These are phyloP conservation scores for Camponotus vicinus DNA, from an alignment of 1,140 invertebrate species.

Conservation along the genomic window DNA sequence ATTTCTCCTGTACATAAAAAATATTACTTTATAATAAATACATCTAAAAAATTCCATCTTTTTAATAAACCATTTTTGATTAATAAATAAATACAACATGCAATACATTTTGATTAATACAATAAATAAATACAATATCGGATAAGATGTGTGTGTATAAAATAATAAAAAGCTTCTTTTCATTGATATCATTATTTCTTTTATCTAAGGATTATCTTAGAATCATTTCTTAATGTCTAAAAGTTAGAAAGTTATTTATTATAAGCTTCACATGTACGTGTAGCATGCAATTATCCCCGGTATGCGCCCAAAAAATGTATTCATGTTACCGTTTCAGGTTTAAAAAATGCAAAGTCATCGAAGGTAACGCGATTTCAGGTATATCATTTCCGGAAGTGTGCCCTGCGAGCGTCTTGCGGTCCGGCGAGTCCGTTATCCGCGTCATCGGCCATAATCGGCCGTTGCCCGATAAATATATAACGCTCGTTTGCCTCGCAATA, in stretches of 20 bases:
- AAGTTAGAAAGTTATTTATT: neutral
- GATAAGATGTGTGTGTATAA: no score
- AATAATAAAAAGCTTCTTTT: neutral
- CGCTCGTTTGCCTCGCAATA: slow-evolving; percentile 51
- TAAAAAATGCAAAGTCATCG: slow-evolving; percentile 54
- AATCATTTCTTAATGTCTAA: neutral
- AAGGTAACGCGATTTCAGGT: slow-evolving; percentile 44
- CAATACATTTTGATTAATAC: neutral
- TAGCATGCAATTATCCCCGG: neutral
- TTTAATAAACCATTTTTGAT: neutral
- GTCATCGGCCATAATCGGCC: slow-evolving; percentile 55
- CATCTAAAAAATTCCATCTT: neutral
- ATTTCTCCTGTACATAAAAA: no score
- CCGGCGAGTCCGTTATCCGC: slow-evolving; percentile 38
- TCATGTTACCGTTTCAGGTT: slow-evolving; percentile 45
- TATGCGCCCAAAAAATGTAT: neutral
- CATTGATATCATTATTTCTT: neutral
- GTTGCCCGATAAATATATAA: slow-evolving; percentile 55
- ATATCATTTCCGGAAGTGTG: slow-evolving; percentile 50
- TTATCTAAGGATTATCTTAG: neutral
- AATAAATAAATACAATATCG: neutral
- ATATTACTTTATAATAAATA: no score
- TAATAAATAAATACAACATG: neutral
- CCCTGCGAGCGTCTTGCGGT: slow-evolving; percentile 25
- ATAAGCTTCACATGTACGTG: neutral